Evolutionary conservation across 2,888 invertebrate species (phyloP), one percentile per base, ranked within the genome.

Genomic region (Sycophila texana): DNA sequence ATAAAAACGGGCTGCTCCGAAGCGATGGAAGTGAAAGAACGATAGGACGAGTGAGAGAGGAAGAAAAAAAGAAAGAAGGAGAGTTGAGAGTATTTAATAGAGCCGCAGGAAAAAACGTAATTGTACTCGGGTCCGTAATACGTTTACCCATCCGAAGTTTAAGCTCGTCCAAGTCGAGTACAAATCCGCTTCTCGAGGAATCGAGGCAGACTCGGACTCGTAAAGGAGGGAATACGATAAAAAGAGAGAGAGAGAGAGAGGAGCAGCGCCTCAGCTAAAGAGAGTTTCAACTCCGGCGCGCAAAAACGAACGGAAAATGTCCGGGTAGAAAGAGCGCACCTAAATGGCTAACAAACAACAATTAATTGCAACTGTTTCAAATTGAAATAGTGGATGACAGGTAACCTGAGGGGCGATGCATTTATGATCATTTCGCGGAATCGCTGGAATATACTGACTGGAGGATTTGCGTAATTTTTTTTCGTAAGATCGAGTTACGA

Each of bases 61-160:
- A 7, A 39, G 39, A 39, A 1, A 39, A 39, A 39, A 39, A 10
- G 30, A 7, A 47, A 58, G n/a, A 61, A 51, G 47, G 49, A 39
- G 51, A 60, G 49, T 51, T 18, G 30, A 57, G 47, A 14, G 49
- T 55, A 57, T 71, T 58, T 71, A 65, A 77, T 78, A 68, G 77
- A 79, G 79, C 74, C 57, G 68, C 47, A 67, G 66, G 57, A 74
- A 81, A 77, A 82, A 82, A 81, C 20, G 58, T 70, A 71, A 79
- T 12, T 79, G 79, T 74, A 71, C 74, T 75, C 14, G 47, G 57
- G 57, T 13, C 18, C 51, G 70, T 70, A 74, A 77, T 73, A 68
- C 76, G 76, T 76, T 72, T 76, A 76, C 72, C 72, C 76, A 66
- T 73, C 74, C 71, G 65, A 79, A 79, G 74, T 79, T 74, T 61